A percentile compares a stretch with the other conserved stretches of the same genome.
These are phyloP conservation scores for Eupithecia inturbata DNA, from an alignment of 2,888 invertebrate species.

Conservation along the genomic window DNA sequence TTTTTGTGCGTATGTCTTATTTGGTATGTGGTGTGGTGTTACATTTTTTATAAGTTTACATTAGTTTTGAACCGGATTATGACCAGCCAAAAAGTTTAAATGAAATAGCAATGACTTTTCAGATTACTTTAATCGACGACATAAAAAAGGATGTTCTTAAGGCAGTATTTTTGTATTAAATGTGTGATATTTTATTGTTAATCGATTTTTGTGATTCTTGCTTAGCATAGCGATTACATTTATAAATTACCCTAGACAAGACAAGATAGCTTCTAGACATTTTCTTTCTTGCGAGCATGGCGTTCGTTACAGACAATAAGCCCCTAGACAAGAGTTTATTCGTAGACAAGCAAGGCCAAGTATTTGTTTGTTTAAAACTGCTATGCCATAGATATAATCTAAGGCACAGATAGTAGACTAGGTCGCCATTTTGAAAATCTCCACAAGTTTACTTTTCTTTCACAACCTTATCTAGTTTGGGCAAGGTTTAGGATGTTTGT, in stretches of 20 bases:
- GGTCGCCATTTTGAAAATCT: not conserved
- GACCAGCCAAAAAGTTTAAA: not conserved
- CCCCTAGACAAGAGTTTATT: not conserved
- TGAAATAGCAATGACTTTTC: not conserved
- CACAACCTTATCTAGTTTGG: slow-evolving; percentile 28
- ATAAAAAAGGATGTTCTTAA: not conserved
- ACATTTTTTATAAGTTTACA: slow-evolving; percentile 19
- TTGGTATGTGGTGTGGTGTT: slow-evolving; percentile 14
- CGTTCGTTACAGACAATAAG: not conserved
- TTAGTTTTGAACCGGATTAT: slow-evolving; percentile 14
- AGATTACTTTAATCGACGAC: not conserved
- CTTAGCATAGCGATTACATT: not conserved
- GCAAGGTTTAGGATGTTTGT: slow-evolving; percentile 42
- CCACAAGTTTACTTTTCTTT: not conserved
- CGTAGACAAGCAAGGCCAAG: not conserved
- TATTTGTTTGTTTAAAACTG: not conserved
- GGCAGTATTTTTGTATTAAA: not conserved
- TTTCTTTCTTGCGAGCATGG: not conserved
- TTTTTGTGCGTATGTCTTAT: not conserved
- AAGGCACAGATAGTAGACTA: not conserved
- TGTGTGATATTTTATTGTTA: not conserved
- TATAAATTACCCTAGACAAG: not conserved
- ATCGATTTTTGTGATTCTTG: not conserved
- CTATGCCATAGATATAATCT: not conserved
- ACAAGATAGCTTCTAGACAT: not conserved